These are phyloP conservation scores for Tupaia tana DNA, from an alignment of 2,113 vertebrate genomes.

Conservation along the genomic window DNA sequence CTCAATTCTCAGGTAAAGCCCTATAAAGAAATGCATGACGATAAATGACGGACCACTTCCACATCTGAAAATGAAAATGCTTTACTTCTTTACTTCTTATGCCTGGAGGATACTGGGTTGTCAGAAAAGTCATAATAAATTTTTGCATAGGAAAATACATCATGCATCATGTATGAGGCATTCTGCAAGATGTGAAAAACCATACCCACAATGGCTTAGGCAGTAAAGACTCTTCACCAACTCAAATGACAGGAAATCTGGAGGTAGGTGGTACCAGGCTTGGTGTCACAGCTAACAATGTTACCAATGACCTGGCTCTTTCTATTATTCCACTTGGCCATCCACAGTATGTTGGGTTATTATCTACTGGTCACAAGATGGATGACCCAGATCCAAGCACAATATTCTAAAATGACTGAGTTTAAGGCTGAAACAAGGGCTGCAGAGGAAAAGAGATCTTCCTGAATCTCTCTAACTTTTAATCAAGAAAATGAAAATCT, in stretches of 20 bases:
- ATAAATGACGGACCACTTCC: not conserved
- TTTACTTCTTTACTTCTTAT: not conserved
- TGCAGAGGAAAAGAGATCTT: not conserved
- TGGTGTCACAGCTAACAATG: not conserved
- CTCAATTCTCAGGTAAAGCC: not conserved
- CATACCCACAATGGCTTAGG: not conserved
- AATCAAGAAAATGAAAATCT: not conserved
- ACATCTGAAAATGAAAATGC: not conserved
- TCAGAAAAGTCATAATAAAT: too few species aligned
- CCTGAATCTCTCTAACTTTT: not conserved
- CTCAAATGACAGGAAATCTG: constrained; percentile 31
- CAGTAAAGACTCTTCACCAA: not conserved
- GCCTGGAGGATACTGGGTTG: not conserved
- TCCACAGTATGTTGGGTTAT: not conserved
- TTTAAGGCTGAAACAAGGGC: not conserved
- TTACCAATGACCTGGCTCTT: not conserved
- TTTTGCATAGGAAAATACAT: too few species aligned
- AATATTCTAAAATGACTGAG: not conserved
- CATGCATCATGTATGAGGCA: not conserved
- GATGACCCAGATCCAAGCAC: not conserved
- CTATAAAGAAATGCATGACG: not conserved
- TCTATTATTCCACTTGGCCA: not conserved
- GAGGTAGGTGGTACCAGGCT: not conserved
- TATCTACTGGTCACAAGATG: not conserved
- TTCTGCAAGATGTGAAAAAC: not conserved